Base-by-base conservation (phyloP, 2,113 vertebrate species). In the Emydocephalus ijimae region DNA sequence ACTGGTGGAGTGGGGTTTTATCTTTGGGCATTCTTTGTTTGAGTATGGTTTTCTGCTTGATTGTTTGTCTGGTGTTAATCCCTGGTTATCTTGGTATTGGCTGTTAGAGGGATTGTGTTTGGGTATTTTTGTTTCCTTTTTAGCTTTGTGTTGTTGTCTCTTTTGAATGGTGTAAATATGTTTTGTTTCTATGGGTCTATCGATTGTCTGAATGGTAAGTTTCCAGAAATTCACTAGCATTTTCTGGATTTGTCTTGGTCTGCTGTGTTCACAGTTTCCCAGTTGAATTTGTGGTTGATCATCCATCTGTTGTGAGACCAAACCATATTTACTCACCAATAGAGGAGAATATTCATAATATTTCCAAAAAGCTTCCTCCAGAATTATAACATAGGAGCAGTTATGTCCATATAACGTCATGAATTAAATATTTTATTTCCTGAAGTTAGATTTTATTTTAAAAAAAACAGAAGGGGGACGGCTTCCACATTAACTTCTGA, bases 331-430 rank as follows among this genome's bases (percentile, higher is more conserved):
- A 74, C n/a, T 5, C 15, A 74, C 69, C 69, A 39, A 15, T 4
- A n/a, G 61, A 97, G 94, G 97, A 97, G 96, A 95, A 96, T 97
- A 97, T 97, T 97, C 97, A 96, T 92, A 97, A 96, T 96, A 92
- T 93, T 90, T 92, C 94, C 93, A 91, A 96, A 96, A 95, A 96
- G 93, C 94, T 95, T 93, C 89, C 91, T 91, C 87, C 94, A 91
- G 93, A 97, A 97, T 96, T 97, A 97, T 97, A 96, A 89, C 95
- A 96, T 96, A 97, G 96, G 96, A 96, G 96, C 95, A 95, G 95
- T 96, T 97, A 91, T 95, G 95, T 95, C 96, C 91, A 95, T 0
- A 23, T 94, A 94, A 94, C 94, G 96, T 95, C 85, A 23, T 56
- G 45, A 2, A 90, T 91, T 94, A 91, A 0, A 1, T 92, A 88